Base-by-base conservation (phyloP, 2,888 invertebrate genomes). In the Flexamia atlantica region DNA sequence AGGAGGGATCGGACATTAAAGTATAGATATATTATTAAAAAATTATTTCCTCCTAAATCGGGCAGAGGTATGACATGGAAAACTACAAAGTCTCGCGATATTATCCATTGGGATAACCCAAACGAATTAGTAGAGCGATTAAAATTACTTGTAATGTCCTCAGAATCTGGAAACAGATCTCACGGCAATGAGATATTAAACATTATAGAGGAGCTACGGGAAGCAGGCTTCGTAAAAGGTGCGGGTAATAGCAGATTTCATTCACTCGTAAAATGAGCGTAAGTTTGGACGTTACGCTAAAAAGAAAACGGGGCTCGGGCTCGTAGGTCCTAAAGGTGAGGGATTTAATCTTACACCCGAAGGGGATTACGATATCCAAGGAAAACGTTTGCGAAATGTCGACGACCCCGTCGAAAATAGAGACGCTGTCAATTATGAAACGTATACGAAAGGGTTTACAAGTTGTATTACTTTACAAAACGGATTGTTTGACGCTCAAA, bases 151-250 rank as follows among this genome's bases (percentile, higher is more conserved):
- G 20, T 36, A 14, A 36, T 60, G 14, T 81, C 81, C 10, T 30
- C 28, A 30, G 23, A 81, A 17, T 32, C 64, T 7, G 81, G 81
- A 23, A 57, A 81, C 57, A 57, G 10, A 36, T 20, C 30, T 32
- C 60, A 60, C 40, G 40, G 14, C 10, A 57, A 64, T 36, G 82
- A 82, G 46, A 82, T 82, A 14, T 23, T 70, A 17, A 68, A 36
- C 10, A 82, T 82, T 46, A 82, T 82, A 14, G 82, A 82, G 46
- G 82, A 82, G 30, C 50, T 82, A 20, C 7, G 28, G 17, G 82
- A 82, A 72, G 46, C 28, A 28, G 50, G 50, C 9, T 28, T 80
- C 14, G 57, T 80, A 80, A 57, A 53, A 53, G 80, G 57, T 20
- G 10, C 30, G 0, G 57, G 36, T 28, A 50, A 53, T 23, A 53